These are phyloP conservation scores for Slavum lentiscoides DNA, from an alignment of 2,888 invertebrate species.

Conservation along the genomic window DNA sequence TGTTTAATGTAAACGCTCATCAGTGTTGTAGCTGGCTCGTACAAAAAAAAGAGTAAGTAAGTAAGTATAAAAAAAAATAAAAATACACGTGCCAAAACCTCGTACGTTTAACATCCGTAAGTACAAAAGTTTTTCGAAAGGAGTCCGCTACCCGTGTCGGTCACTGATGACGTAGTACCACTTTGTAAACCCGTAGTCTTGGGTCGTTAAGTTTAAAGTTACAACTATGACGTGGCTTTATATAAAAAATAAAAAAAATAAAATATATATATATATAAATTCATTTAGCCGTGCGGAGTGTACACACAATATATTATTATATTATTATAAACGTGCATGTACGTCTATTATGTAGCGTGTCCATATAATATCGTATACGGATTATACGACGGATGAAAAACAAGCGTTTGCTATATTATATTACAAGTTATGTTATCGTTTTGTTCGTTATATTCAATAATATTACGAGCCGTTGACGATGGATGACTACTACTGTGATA, in stretches of 20 bases:
- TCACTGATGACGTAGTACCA: conserved; percentile 35
- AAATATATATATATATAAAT: conserved; percentile 5
- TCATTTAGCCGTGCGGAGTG: not conserved
- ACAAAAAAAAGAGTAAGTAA: too few relatives aligned
- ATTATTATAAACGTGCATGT: too few relatives aligned
- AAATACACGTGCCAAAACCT: not conserved
- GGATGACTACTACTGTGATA: too few relatives aligned
- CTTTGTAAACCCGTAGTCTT: conserved; percentile 32
- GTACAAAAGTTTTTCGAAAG: conserved; percentile 27
- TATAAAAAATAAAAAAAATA: too few relatives aligned
- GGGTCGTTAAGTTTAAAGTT: conserved; percentile 36
- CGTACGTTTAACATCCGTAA: not conserved
- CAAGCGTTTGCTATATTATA: too few relatives aligned
- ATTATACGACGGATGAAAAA: too few relatives aligned
- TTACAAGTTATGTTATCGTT: too few relatives aligned
- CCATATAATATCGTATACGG: too few relatives aligned
- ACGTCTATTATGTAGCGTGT: too few relatives aligned
- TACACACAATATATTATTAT: too few relatives aligned
- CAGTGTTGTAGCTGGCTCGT: not conserved
- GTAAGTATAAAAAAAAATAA: not conserved
- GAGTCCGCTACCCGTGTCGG: conserved; percentile 32
- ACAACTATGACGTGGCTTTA: conserved; percentile 12
- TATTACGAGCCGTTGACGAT: too few relatives aligned
- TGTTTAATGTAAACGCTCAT: not conserved
- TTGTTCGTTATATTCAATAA: too few relatives aligned